Evolutionary conservation across 2,797 vertebrate species (phyloP), one percentile per base, ranked within the genome.

Genomic region (Rhodeus uyekii): DNA sequence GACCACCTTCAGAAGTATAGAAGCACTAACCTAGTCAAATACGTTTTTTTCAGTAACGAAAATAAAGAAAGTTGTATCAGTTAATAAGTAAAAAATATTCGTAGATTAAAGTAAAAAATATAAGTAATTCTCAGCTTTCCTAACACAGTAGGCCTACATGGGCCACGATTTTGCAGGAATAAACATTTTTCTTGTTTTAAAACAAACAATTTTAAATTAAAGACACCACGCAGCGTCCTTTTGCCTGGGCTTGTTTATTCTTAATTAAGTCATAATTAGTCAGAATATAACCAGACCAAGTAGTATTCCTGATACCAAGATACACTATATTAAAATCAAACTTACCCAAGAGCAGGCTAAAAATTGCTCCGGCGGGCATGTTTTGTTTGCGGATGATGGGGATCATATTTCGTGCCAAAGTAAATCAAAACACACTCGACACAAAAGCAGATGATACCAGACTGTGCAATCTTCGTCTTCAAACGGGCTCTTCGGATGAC

Each of bases 341-440:
- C 92, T 90, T 84, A 94, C 94, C 92, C 32, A 93, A 85, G 78
- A 95, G 63, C 75, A 93, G 27, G 18, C 83, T 73, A 38, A 92
- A 44, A 44, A 86, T 86, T 14, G 90, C 39, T 29, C 86, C 85
- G 46, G 88, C 14, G 63, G 77, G 83, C 87, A 90, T 82, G 2
- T 86, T 82, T 76, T 86, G 89, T 53, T 84, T 82, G 53, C 42
- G 64, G 24, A 50, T 32, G 68, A 76, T 58, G 71, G 85, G 90
- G 46, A 80, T 87, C 94, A 94, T 95, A 85, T 90, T 93, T 87
- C 36, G 77, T 32, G 83, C 63, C 9, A 64, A 61, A 72, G 63
- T 78, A 5, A 89, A 84, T 88, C 90, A 87, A 83, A 82, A 78
- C 83, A 84, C 64, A 73, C 48, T 2, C 74, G 67, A 58, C 76